A percentile compares a stretch with the other conserved stretches of the same genome.
Conservation (phyloP, 2,888 invertebrate genomes). For the Protodeltote pygarga region DNA sequence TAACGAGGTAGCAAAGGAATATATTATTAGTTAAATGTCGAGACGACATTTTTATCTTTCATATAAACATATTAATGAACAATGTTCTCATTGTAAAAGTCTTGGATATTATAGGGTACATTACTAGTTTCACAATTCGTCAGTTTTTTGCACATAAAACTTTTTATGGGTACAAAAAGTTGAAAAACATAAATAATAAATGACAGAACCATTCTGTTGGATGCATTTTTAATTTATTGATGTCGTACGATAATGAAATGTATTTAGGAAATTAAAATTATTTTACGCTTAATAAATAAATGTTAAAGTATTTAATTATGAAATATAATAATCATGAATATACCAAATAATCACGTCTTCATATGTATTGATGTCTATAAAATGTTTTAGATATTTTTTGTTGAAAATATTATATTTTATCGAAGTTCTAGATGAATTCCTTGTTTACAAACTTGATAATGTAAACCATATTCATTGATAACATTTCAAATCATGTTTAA, state of each 20-base stretch:
- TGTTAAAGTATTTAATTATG: slow-evolving; percentile 33
- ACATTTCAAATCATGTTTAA: slow-evolving; percentile 10
- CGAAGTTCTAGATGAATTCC: slow-evolving; percentile 18
- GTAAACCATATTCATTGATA: too few species aligned
- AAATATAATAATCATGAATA: slow-evolving; percentile 36
- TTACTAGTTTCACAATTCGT: slow-evolving; percentile 5
- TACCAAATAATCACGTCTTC: slow-evolving; percentile 36
- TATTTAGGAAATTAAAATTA: slow-evolving; percentile 8
- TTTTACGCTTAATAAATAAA: slow-evolving; percentile 33
- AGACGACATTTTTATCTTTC: neutral
- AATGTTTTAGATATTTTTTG: slow-evolving; percentile 25
- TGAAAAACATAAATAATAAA: too few species aligned
- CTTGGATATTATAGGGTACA: slow-evolving; percentile 4
- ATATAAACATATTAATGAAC: neutral
- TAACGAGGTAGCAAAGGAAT: slow-evolving; percentile 8
- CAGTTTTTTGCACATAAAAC: slow-evolving; percentile 18
- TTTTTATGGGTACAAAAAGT: too few species aligned
- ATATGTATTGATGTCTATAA: slow-evolving; percentile 26
- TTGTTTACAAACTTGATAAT: too few species aligned
- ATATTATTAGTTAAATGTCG: slow-evolving; percentile 1
- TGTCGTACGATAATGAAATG: slow-evolving; percentile 15
- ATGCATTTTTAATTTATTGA: slow-evolving; percentile 25
- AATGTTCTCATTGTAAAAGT: too few species aligned
- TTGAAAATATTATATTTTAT: slow-evolving; percentile 20
- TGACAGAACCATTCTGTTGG: slow-evolving; percentile 6